Evolutionary conservation across 2,888 invertebrate genomes (phyloP), one percentile per base, ranked within the genome.

Genomic region (Dryadula phaetusa): DNA sequence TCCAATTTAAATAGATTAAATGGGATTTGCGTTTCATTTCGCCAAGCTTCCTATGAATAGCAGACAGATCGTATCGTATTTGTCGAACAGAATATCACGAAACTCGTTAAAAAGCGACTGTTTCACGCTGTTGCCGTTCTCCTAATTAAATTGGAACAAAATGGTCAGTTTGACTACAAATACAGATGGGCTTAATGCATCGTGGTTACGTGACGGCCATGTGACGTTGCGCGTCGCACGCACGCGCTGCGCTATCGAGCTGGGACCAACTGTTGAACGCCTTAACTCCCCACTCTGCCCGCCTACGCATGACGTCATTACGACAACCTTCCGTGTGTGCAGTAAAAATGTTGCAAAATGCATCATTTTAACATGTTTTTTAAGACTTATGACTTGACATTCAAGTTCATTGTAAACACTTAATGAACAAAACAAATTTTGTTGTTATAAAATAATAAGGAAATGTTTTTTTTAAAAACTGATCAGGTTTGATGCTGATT

Each of bases 1-100:
- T 80, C 86, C 88, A 87, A 87, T 90, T 90, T 89, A 88, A 90
- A 89, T 87, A 89, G 86, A 90, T 90, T 87, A 87, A 87, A 88
- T 83, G 83, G 84, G 88, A 91, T 90, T 90, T 88, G 83, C 88
- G 85, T 90, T 88, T 86, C 84, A 88, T 88, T 89, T 83, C 80
- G 82, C 81, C 83, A 82, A 67, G 85, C 82, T 83, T 79, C 80
- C 76, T 76, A 77, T 79, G 82, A 76, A 77, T 82, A 81, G 82
- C 78, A 77, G 77, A 75, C 54, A 62, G 53, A 65, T 62, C 49
- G 47, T 28, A 64, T 65, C 67, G 52, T 70, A 73, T 63, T 69
- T 62, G 46, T 70, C 64, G 69, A 75, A 76, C 73, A 73, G 76
- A 76, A 79, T 79, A 78, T 73, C 74, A 77, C 79, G 71, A 72